These are phyloP conservation scores for Coracopsis vasa DNA, from an alignment of 2,113 vertebrate genomes.

Conservation along the genomic window DNA sequence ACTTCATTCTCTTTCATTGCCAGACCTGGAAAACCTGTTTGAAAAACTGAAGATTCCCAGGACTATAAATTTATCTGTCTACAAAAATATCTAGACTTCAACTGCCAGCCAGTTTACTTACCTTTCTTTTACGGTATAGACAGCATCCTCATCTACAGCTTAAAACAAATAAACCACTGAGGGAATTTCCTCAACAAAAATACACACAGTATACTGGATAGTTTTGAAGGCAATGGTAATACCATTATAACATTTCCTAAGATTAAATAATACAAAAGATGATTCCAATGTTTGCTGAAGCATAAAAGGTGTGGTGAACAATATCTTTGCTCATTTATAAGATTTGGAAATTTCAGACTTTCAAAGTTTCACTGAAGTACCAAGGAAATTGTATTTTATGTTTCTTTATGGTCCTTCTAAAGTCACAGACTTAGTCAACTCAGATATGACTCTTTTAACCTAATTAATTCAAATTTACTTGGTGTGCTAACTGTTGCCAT, in stretches of 20 bases:
- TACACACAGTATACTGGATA: rapidly evolving
- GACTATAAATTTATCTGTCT: background rate
- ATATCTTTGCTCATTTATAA: background rate
- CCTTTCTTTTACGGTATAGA: background rate
- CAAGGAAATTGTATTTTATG: background rate
- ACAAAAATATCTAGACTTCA: background rate
- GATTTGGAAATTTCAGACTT: background rate
- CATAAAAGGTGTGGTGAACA: too few species aligned
- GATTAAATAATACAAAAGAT: background rate
- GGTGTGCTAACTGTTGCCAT: background rate
- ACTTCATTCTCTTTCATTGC: background rate
- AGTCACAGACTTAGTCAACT: background rate
- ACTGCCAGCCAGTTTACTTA: background rate
- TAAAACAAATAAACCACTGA: background rate
- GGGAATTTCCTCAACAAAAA: background rate
- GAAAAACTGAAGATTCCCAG: background rate
- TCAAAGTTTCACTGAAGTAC: background rate
- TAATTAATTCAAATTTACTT: background rate
- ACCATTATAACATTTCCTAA: background rate
- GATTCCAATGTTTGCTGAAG: background rate
- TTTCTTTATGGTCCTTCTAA: background rate
- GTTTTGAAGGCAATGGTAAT: background rate
- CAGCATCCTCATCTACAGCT: background rate
- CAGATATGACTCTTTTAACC: background rate
- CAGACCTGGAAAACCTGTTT: background rate